Conservation (phyloP, 2,113 vertebrate species). For the Nothoprocta perdicaria region DNA sequence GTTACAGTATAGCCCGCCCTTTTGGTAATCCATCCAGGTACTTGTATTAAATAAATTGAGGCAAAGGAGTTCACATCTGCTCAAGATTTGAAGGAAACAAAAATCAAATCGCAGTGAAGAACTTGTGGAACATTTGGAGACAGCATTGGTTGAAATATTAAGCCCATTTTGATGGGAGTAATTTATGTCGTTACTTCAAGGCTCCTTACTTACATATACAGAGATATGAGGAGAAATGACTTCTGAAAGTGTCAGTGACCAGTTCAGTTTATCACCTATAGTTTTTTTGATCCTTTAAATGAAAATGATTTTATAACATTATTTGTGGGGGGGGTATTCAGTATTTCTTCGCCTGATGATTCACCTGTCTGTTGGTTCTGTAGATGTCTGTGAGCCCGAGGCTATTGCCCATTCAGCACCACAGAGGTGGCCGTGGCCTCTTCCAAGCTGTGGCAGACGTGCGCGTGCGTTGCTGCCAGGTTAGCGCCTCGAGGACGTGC, state of each 20-base stretch:
- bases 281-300: background rate
- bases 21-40: background rate
- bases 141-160: background rate
- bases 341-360: background rate
- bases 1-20: background rate
- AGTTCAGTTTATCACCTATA: background rate
- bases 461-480: too few species aligned
- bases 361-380: background rate
- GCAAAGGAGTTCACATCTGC: background rate
- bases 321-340: background rate
- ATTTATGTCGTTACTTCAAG: background rate
- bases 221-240: background rate
- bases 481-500: background rate
- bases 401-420: background rate
- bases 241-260: background rate
- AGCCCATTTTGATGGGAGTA: background rate
- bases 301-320: background rate
- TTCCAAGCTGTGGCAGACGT: background rate
- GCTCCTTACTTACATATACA: background rate
- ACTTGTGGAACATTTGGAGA: background rate
- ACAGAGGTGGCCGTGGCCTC: background rate
- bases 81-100: conserved; percentile 10
- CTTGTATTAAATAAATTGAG: background rate
- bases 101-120: background rate
- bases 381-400: background rate